Conservation (phyloP, 2,113 vertebrate genomes). For the Corythornis madagascariensis region DNA sequence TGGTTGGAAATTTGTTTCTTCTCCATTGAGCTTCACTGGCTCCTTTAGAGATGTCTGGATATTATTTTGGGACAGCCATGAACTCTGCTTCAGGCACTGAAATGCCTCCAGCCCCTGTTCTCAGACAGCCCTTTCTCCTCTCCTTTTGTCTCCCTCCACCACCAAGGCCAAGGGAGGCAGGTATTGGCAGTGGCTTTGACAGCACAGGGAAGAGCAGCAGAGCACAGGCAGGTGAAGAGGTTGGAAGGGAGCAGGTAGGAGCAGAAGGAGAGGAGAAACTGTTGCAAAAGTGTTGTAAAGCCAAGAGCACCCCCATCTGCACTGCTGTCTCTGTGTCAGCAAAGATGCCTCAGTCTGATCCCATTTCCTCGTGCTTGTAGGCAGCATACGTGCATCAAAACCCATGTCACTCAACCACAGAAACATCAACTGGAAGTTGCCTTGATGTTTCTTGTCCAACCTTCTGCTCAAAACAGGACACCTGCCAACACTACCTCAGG, state of each 20-base stretch:
- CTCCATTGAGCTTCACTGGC: neutral
- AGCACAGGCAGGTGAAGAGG: neutral
- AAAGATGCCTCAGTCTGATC: neutral
- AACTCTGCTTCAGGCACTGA: neutral
- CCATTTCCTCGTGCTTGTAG: fast-evolving
- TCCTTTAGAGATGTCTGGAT: neutral
- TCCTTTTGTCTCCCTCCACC: neutral
- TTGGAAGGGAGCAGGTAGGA: neutral
- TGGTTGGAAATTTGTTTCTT: neutral
- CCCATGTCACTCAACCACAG: neutral
- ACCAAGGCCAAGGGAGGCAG: neutral
- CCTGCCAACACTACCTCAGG: neutral
- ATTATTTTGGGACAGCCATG: neutral
- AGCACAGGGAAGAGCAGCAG: neutral
- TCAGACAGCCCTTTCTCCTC: neutral
- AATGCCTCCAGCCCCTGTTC: neutral
- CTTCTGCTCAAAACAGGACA: neutral
- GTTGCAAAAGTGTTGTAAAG: neutral
- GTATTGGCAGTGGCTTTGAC: neutral
- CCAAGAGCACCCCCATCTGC: neutral
- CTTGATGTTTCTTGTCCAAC: neutral
- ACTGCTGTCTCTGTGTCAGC: neutral
- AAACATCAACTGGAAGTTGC: neutral
- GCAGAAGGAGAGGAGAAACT: neutral
- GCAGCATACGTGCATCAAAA: neutral